Percentiles rank a stretch among this genome's conserved stretches.
Conservation (phyloP, 2,888 invertebrate genomes). For the Chorisops tibialis region DNA sequence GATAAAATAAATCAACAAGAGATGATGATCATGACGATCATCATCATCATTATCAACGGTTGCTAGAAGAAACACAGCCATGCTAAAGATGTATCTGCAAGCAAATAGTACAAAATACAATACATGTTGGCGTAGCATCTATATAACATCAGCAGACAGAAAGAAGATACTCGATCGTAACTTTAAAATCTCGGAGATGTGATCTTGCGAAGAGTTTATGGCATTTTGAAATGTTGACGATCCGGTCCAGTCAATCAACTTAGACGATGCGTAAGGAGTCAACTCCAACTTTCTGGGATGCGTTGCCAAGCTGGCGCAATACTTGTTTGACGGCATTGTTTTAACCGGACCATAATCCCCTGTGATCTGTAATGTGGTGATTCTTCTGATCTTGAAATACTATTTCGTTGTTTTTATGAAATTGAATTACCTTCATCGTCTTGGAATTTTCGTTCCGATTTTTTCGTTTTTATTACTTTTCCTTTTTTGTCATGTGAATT, state of each 20-base stretch:
- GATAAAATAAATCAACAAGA: no score
- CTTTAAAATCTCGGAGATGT: no score
- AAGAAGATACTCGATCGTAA: no score
- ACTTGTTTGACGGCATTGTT: conserved; percentile 30
- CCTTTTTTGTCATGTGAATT: neutral
- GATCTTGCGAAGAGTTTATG: conserved; percentile 17
- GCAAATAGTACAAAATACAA: no score
- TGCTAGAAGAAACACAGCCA: no score
- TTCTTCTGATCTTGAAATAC: neutral
- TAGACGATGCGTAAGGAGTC: conserved; percentile 27
- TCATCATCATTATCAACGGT: no score
- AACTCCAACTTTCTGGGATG: conserved; percentile 4
- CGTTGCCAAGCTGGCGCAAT: conserved; percentile 25
- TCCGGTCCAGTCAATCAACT: conserved; percentile 32
- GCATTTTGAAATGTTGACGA: conserved; percentile 25
- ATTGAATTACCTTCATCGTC: conserved; percentile 9
- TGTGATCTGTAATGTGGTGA: conserved; percentile 6
- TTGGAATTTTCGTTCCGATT: conserved; percentile 8
- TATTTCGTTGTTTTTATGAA: neutral
- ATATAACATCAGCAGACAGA: no score
- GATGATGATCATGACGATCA: no score
- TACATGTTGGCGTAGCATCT: no score
- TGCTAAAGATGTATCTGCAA: no score
- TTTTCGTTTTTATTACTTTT: no score
- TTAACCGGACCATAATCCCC: conserved; percentile 18